phyloP scores from a whole-genome alignment of 2,113 vertebrate species.

The Amblyopsis rosae region DNA sequence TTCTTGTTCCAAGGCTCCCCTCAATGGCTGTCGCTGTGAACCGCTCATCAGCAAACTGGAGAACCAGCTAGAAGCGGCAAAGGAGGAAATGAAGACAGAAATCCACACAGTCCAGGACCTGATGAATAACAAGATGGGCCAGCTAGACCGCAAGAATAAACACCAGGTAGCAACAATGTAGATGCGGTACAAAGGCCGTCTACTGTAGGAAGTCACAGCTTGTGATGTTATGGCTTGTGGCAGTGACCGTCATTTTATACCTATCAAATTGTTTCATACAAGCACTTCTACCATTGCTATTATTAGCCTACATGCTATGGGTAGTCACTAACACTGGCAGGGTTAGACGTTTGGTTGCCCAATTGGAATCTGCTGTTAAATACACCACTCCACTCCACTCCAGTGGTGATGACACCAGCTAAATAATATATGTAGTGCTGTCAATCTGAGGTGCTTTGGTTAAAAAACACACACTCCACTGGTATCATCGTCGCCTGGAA shows the following conservation, averaged over 20 bases:
- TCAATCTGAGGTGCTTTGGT: neutral
- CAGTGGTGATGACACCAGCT: neutral
- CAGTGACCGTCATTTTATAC: neutral
- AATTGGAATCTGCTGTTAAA: no score
- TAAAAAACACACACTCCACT: neutral
- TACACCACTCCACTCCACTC: neutral
- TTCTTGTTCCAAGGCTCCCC: constrained; percentile 80
- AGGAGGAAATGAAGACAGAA: constrained; percentile 94
- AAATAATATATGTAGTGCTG: neutral
- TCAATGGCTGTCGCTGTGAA: constrained; percentile 95
- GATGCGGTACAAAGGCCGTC: neutral
- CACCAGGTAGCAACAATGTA: constrained; percentile 80
- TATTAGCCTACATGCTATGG: no score
- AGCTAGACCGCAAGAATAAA: constrained; percentile 88
- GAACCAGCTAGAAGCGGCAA: constrained; percentile 92
- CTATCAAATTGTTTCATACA: no score
- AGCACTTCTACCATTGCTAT: no score
- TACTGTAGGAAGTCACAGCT: neutral
- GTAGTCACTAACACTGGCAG: neutral
- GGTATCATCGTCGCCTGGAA: neutral
- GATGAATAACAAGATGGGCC: constrained; percentile 91
- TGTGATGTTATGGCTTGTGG: no score
- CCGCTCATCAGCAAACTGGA: constrained; percentile 93
- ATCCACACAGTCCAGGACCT: constrained; percentile 89
- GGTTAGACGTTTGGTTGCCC: neutral